Evolutionary conservation across 2,888 invertebrate species (phyloP), one percentile per base, ranked within the genome.

Genomic region (Ectropis crepuscularia): DNA sequence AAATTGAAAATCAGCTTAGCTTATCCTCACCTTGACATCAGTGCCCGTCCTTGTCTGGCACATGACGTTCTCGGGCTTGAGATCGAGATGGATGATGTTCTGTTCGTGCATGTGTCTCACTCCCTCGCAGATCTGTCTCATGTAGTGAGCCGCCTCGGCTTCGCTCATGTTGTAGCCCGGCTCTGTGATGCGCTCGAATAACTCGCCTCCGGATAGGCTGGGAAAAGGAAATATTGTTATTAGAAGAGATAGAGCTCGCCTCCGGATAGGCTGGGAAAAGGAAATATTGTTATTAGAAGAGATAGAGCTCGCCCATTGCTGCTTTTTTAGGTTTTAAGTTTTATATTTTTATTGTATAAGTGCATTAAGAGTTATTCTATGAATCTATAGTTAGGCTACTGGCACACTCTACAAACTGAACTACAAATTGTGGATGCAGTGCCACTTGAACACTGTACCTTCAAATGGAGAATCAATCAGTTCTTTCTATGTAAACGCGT

Each of bases 31-130:
- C 92, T 99, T 99, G 9, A 99, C 97, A 81, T 98, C 98, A 54
- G 98, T 98, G 78, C 98, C 98, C 68, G 95, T 96, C 70, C 97
- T 96, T 0, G 99, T 99, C 87, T 99, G 98, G 89, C 99, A 99
- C 99, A 99, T 99, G 68, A 99, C 99, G 87, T 99, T 99, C 88
- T 99, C 99, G 0, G 99, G 99, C 93, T 99, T 97, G 67, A 98
- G 96, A 83, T 98, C 98, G 53, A 99, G 94, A 83, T 99, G 99
- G 61, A 99, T 99, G 79, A 99, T 99, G 90, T 99, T 99, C 94
- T 98, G 97, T 80, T 99, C 99, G 86, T 99, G 99, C 99, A 99
- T 99, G 84, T 99, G 99, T 72, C 97, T 95, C 45, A 99, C 97
- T 11, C 97, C 99, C 82, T 99, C 99, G 87, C 99, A 99, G 63